Evolutionary conservation across 1,140 invertebrate genomes (phyloP).

Genomic region (Yoshiicerus persimilis): DNA sequence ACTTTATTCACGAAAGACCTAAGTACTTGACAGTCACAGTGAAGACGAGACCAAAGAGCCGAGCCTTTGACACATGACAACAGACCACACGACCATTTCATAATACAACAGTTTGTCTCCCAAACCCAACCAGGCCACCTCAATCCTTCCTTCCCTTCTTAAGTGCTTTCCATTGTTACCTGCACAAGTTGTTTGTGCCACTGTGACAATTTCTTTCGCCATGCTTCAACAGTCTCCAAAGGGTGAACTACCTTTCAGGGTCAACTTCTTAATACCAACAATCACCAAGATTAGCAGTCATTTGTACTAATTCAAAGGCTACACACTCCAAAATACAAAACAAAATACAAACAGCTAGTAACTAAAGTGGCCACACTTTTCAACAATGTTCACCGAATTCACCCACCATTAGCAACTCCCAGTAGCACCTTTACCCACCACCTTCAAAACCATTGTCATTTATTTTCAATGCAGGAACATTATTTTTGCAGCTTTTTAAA

Average conservation of each 20-base stretch:
- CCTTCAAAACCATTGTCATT: neutral
- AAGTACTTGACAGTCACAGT: neutral
- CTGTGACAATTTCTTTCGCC: neutral
- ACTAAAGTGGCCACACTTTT: neutral
- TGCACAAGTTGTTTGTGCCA: conserved; percentile 7
- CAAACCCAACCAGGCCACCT: neutral
- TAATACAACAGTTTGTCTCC: neutral
- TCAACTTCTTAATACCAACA: neutral
- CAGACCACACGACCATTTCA: neutral
- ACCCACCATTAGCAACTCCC: neutral
- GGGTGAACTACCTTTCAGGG: conserved; percentile 17
- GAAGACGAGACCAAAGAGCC: neutral
- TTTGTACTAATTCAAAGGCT: conserved; percentile 9
- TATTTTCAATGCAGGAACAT: neutral
- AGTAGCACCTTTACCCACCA: neutral
- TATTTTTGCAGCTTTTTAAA: too few species aligned
- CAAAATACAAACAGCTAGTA: neutral
- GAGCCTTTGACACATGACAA: neutral
- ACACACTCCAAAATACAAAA: neutral
- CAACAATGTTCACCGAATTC: neutral
- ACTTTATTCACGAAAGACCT: neutral
- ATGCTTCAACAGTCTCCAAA: neutral
- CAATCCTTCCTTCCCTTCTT: neutral
- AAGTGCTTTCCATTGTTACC: neutral
- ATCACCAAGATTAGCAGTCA: neutral